Percentiles rank a stretch among this genome's conserved stretches.
Conservation (phyloP, 2,113 vertebrate species). For the Cariama cristata region DNA sequence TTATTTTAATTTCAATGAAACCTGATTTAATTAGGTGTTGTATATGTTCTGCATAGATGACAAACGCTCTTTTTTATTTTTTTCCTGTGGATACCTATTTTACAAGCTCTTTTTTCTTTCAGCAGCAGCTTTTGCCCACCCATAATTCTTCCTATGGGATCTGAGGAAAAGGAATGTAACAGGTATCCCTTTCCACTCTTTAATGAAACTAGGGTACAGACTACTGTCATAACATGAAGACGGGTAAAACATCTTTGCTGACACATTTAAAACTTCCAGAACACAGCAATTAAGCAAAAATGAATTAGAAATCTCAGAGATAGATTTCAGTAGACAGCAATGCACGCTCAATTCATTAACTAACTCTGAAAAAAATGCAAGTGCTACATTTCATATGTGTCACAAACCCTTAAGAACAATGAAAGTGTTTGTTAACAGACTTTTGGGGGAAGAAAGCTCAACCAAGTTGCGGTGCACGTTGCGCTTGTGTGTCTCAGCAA, state of each 20-base stretch:
- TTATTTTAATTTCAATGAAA: slow-evolving; percentile 69
- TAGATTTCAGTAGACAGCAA: neutral
- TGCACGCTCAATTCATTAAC: neutral
- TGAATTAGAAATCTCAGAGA: neutral
- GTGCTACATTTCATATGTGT: neutral
- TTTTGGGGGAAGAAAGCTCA: neutral
- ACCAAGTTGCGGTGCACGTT: neutral
- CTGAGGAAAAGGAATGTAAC: neutral
- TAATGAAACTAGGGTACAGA: neutral
- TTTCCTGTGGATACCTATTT: neutral
- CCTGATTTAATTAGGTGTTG: slow-evolving; percentile 61
- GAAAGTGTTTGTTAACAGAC: neutral
- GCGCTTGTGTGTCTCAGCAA: neutral
- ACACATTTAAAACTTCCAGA: neutral
- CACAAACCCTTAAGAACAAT: neutral
- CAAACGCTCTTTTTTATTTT: neutral
- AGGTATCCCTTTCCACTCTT: neutral
- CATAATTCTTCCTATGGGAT: neutral
- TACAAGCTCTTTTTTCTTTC: neutral
- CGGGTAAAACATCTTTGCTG: neutral
- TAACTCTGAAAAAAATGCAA: neutral
- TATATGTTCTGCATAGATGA: slow-evolving; percentile 36
- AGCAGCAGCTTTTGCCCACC: neutral
- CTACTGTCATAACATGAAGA: neutral
- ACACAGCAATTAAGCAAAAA: slow-evolving; percentile 7